phyloP scores from a whole-genome alignment of 2,113 vertebrate species.

The Ailurus styani region DNA sequence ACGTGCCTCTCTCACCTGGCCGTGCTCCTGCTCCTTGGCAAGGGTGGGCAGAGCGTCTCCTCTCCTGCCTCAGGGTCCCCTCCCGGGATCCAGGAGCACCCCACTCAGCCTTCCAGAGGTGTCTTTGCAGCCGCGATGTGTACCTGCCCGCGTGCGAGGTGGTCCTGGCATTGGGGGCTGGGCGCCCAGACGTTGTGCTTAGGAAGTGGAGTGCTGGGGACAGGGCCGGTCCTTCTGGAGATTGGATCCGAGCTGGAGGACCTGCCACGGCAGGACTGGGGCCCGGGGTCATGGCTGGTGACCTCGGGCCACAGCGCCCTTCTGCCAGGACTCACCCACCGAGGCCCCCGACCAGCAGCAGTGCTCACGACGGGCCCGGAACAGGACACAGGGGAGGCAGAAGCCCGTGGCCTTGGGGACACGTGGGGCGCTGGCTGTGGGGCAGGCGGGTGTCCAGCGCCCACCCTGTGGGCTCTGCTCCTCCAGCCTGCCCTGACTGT shows the following conservation, averaged over 20 bases:
- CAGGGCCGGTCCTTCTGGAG: not conserved
- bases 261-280: not conserved
- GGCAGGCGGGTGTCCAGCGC: not conserved
- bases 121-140: accelerated
- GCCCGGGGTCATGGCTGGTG: not conserved
- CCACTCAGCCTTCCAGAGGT: accelerated
- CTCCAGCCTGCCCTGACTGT: not conserved
- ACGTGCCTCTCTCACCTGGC: not conserved
- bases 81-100: too few species aligned
- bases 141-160: accelerated
- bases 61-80: not conserved
- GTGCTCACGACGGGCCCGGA: accelerated
- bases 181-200: too few species aligned
- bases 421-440: accelerated
- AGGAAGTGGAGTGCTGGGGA: not conserved
- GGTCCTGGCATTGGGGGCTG: accelerated
- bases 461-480: not conserved
- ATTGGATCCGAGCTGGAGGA: accelerated
- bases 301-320: not conserved
- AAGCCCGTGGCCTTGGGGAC: accelerated
- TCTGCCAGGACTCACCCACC: not conserved
- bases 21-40: accelerated
- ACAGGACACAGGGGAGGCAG: accelerated
- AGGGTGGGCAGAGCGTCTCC: too few species aligned
- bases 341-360: accelerated